Percentiles rank a stretch among this genome's conserved stretches.
phyloP scores from a whole-genome alignment of 2,113 vertebrate genomes.

The Centropus bengalensis region DNA sequence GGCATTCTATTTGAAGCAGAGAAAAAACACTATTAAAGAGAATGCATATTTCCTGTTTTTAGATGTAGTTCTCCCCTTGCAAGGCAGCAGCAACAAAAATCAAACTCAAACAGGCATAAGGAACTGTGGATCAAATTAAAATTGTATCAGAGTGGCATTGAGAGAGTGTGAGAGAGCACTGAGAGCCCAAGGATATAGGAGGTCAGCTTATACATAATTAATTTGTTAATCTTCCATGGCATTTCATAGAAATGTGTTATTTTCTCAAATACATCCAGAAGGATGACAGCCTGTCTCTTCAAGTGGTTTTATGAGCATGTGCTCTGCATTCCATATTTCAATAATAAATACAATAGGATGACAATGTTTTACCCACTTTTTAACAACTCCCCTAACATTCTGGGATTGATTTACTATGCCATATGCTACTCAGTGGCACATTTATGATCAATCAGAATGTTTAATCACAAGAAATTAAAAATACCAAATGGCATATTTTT shows the following conservation, averaged over 20 bases:
- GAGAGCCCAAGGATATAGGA: conserved; percentile 1
- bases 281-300: not conserved
- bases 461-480: not conserved
- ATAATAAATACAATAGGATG: not conserved
- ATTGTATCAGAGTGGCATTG: not conserved
- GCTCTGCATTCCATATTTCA: not conserved
- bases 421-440: not conserved
- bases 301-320: not conserved
- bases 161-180: not conserved
- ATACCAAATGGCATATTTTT: not conserved
- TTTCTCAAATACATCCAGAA: conserved; percentile 17
- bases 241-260: not conserved
- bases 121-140: not conserved
- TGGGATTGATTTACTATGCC: not conserved
- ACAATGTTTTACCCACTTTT: not conserved
- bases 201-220: conserved; percentile 35
- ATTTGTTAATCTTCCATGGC: conserved; percentile 22
- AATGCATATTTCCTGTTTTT: not conserved
- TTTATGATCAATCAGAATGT: not conserved
- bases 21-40: not conserved
- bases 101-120: not conserved
- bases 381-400: not conserved
- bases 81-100: not conserved
- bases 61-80: not conserved
- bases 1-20: not conserved